Evolutionary conservation across 2,797 vertebrate species (phyloP).

Genomic region (Aplochiton taeniatus): DNA sequence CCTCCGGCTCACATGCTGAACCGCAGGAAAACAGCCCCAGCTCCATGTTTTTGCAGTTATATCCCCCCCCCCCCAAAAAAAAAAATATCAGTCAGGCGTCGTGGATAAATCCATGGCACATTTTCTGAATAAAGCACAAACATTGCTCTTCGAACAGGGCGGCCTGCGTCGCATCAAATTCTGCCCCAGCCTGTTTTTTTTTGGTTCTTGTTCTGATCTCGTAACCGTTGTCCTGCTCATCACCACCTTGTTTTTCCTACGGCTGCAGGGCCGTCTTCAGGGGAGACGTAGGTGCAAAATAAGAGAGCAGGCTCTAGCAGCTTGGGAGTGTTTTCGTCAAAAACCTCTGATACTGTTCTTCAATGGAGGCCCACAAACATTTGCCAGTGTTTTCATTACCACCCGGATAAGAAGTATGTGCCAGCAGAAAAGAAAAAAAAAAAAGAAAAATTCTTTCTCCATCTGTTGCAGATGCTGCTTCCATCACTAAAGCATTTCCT

Average conservation of each 20-base stretch:
- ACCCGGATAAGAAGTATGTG: constrained; percentile 56
- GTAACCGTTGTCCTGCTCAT: constrained; percentile 46
- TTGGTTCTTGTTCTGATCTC: constrained; percentile 56
- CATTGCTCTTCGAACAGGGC: constrained; percentile 54
- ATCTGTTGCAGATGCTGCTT: constrained; percentile 45
- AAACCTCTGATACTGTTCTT: constrained; percentile 48
- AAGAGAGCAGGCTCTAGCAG: constrained; percentile 25
- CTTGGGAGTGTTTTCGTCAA: constrained; percentile 35
- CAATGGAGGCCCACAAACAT: constrained; percentile 53
- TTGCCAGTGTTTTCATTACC: constrained; percentile 60
- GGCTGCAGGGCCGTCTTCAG: constrained; percentile 46
- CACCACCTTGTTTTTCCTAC: constrained; percentile 52
- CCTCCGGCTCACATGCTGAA: constrained; percentile 30
- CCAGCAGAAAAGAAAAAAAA: constrained; percentile 20
- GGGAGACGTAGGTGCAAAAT: constrained; percentile 32
- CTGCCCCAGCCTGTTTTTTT: constrained; percentile 45
- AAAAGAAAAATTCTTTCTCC: no score
- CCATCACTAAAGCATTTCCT: constrained; percentile 38
- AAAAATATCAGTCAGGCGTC: constrained; percentile 32
- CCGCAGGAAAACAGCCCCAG: constrained; percentile 32
- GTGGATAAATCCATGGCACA: constrained; percentile 45
- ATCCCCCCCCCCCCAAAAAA: no score
- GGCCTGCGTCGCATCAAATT: constrained; percentile 53
- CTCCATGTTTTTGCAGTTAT: constrained; percentile 24
- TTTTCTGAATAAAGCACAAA: constrained; percentile 45